phyloP scores from a whole-genome alignment of 2,797 vertebrate genomes.

The Melanotaenia boesemani region DNA sequence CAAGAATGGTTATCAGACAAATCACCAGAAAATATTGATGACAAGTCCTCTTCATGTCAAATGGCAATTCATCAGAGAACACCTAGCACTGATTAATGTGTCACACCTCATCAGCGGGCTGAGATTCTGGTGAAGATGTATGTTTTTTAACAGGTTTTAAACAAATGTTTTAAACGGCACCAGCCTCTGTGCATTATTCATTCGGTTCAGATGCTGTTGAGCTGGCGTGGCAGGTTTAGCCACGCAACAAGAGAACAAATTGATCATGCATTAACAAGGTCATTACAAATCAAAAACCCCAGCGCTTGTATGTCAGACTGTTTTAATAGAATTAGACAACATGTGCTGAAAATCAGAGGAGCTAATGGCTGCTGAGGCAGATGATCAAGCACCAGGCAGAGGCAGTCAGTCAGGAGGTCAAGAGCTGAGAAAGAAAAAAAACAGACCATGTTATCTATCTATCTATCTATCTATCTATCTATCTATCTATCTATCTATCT shows the following conservation, averaged over 20 bases:
- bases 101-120: background rate
- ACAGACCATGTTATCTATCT: conserved; percentile 8
- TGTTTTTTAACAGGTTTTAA: conserved; percentile 9
- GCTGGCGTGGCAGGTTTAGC: conserved; percentile 36
- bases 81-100: background rate
- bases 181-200: conserved; percentile 30
- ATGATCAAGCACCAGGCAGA: conserved; percentile 19
- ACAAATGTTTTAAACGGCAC: conserved; percentile 12
- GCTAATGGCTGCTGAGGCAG: background rate
- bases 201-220: conserved; percentile 41
- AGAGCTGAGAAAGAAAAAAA: conserved; percentile 39
- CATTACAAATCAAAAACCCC: conserved; percentile 48
- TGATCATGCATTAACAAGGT: conserved; percentile 65
- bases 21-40: background rate
- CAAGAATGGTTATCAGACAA: background rate
- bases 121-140: conserved; percentile 18
- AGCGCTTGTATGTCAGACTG: conserved; percentile 28
- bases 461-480: too few species aligned
- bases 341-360: conserved; percentile 40
- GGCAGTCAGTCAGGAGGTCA: conserved; percentile 29
- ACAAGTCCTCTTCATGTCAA: background rate
- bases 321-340: conserved; percentile 33
- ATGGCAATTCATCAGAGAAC: conserved; percentile 10
- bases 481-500: too few species aligned
- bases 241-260: conserved; percentile 54